These are phyloP conservation scores for Rugalucina vietnamica DNA, from an alignment of 2,888 invertebrate genomes.

Conservation along the genomic window DNA sequence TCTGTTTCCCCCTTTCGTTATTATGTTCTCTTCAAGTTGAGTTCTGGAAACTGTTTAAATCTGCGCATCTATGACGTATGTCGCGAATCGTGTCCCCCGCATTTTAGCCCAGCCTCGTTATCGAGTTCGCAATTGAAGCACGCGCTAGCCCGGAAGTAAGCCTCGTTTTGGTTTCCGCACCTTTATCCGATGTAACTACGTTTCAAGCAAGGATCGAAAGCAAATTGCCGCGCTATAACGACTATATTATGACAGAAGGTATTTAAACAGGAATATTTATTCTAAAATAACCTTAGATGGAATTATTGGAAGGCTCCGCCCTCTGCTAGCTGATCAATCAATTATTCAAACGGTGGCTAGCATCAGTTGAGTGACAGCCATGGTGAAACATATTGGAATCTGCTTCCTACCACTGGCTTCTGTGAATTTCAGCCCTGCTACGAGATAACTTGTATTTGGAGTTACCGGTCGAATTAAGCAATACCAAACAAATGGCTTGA, in stretches of 20 bases:
- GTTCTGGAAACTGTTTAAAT: conserved; percentile 35
- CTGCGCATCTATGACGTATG: conserved; percentile 41
- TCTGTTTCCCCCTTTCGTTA: neutral
- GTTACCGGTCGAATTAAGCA: too few relatives aligned
- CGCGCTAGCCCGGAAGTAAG: conserved; percentile 50
- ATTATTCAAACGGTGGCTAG: conserved; percentile 38
- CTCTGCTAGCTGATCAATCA: conserved; percentile 47
- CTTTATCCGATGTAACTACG: conserved; percentile 34
- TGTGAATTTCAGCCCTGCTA: too few relatives aligned
- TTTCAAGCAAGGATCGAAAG: conserved; percentile 43
- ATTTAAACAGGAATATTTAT: conserved; percentile 50
- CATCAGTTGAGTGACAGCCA: conserved; percentile 46
- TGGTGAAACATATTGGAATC: conserved; percentile 34
- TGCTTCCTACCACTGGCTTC: neutral
- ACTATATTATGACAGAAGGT: conserved; percentile 49
- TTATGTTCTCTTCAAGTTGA: neutral
- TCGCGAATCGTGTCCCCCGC: conserved; percentile 30
- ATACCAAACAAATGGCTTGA: neutral
- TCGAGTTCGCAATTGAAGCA: conserved; percentile 27
- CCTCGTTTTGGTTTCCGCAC: conserved; percentile 23
- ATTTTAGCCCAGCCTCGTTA: conserved; percentile 50
- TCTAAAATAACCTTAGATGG: neutral
- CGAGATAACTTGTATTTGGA: too few relatives aligned
- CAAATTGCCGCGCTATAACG: conserved; percentile 56
- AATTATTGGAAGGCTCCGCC: neutral